These are phyloP conservation scores for Vanacampus margaritifer DNA, from an alignment of 2,113 vertebrate species.

Conservation along the genomic window DNA sequence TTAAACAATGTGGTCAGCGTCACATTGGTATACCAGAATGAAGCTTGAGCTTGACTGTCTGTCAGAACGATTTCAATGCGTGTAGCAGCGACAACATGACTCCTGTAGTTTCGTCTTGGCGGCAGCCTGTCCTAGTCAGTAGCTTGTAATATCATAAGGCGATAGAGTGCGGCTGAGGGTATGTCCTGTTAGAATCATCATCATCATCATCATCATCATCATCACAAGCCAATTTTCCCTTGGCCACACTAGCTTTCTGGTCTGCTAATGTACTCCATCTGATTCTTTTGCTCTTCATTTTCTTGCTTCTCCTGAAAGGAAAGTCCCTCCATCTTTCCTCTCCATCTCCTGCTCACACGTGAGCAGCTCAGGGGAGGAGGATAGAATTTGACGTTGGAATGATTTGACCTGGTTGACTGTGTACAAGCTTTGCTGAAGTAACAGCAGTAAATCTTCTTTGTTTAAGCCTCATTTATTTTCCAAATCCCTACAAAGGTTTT, in stretches of 20 bases:
- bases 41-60: constrained; percentile 37
- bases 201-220: constrained; percentile 71
- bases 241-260: constrained; percentile 55
- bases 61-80: constrained; percentile 18
- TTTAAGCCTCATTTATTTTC: constrained; percentile 57
- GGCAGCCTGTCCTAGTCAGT: constrained; percentile 37
- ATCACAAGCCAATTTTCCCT: constrained; percentile 64
- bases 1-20: constrained; percentile 46
- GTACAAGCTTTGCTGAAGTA: constrained; percentile 41
- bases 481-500: constrained; percentile 54
- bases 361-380: constrained; percentile 37
- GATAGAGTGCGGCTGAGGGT: constrained; percentile 30
- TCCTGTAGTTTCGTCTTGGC: constrained; percentile 61
- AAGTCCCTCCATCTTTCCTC: constrained; percentile 61
- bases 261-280: constrained; percentile 62
- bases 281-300: constrained; percentile 66
- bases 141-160: constrained; percentile 58
- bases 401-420: constrained; percentile 46
- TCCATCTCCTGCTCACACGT: constrained; percentile 47
- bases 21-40: constrained; percentile 21
- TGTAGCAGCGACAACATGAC: constrained; percentile 49
- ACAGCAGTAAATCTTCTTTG: constrained; percentile 60
- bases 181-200: constrained; percentile 71
- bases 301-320: constrained; percentile 55
- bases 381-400: constrained; percentile 23